These are phyloP conservation scores for Melieria omissa DNA, from an alignment of 2,888 invertebrate species.

Conservation along the genomic window DNA sequence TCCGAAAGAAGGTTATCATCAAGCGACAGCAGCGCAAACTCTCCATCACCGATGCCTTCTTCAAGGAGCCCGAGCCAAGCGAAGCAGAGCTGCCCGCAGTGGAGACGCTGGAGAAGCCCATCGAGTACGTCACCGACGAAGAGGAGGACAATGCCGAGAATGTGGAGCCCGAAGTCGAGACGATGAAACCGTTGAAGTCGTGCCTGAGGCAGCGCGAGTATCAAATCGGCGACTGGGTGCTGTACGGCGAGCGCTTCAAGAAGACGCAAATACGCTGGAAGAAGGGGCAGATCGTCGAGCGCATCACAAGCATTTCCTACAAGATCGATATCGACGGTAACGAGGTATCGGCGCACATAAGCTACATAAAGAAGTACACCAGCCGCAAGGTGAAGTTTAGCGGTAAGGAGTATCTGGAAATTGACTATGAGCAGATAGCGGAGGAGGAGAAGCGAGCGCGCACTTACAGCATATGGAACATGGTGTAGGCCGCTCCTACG, in stretches of 20 bases:
- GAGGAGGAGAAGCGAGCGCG: constrained; percentile 58
- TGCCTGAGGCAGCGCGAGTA: constrained; percentile 62
- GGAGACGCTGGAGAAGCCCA: constrained; percentile 63
- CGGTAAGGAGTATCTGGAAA: constrained; percentile 65
- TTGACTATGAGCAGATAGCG: constrained; percentile 65
- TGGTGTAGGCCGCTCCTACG: constrained; percentile 48
- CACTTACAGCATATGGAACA: constrained; percentile 65
- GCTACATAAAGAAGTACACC: constrained; percentile 64
- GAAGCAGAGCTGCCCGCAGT: constrained; percentile 30
- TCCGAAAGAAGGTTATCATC: constrained; percentile 65
- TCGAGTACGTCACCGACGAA: constrained; percentile 56
- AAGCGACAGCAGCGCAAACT: constrained; percentile 62
- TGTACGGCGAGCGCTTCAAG: constrained; percentile 63
- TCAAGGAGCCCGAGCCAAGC: constrained; percentile 47
- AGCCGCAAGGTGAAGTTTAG: constrained; percentile 64
- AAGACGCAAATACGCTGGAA: constrained; percentile 65
- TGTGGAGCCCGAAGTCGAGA: constrained; percentile 33
- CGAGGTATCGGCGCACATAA: constrained; percentile 64
- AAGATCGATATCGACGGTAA: constrained; percentile 63
- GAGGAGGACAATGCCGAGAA: constrained; percentile 44
- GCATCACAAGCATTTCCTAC: constrained; percentile 65
- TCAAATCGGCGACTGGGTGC: constrained; percentile 61
- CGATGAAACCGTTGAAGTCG: constrained; percentile 54
- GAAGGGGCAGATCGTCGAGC: constrained; percentile 59
- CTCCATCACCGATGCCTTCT: constrained; percentile 59